Base-by-base conservation (phyloP, 2,797 vertebrate genomes). In the Aphelocoma californica region DNA sequence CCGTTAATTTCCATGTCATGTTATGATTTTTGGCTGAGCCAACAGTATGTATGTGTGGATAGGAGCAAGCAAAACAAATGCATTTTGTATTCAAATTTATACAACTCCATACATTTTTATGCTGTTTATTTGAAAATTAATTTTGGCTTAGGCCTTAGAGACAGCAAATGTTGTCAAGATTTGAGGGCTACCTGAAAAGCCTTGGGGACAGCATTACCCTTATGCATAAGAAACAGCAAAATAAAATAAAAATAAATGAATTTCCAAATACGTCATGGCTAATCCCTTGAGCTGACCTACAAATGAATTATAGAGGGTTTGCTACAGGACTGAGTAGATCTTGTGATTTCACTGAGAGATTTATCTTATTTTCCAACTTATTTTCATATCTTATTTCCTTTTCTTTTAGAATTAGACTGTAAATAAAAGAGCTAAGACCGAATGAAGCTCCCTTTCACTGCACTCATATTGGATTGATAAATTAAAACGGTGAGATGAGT, bases 371-470 rank as follows among this genome's bases (percentile, higher is more conserved):
- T 98, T 98, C 97, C 98, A 98, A 99, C 98, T 98, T 98, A 98
- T 99, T 99, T 99, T 99, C 98, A 99, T 99, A 99, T 99, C 98
- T 98, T 99, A 98, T 99, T 99, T 99, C 98, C 98, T 98, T 98
- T 98, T 98, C 98, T 98, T 98, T 98, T 98, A 96, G 98, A 99
- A 99, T 99, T 99, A 99, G 98, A 98, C 98, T 98, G 98, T 98
- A 99, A 99, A 99, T 99, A 99, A 99, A 98, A 98, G 97, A 91
- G 95, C 92, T 75, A 98, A 98, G 98, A 97, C 96, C 70, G 97
- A 97, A 97, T 97, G 98, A 98, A 97, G 97, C 96, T 90, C 94
- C 96, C 95, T 98, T 98, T 98, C 97, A 96, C 97, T 26, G 53
- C 98, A 98, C 98, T 99, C 98, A 98, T 98, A 97, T 98, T 98